These are phyloP conservation scores for Hyla sarda DNA, from an alignment of 2,113 vertebrate genomes.

Conservation along the genomic window DNA sequence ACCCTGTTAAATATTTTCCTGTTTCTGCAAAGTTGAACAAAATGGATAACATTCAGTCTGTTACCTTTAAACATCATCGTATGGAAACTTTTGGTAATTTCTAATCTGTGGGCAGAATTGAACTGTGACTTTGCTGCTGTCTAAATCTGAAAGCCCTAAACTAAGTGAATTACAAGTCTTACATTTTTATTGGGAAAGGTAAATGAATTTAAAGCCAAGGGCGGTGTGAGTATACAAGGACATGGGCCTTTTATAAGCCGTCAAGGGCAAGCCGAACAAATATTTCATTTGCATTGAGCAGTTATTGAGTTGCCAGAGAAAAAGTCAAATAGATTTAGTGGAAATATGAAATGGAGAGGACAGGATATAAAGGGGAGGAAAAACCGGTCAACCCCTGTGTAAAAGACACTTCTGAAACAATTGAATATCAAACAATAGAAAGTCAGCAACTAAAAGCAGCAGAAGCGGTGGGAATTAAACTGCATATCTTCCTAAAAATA, in stretches of 20 bases:
- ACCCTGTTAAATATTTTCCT: no score
- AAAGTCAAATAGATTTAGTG: conserved; percentile 55
- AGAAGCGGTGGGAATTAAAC: conserved; percentile 29
- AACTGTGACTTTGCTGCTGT: neutral
- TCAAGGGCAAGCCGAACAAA: conserved; percentile 49
- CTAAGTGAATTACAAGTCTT: conserved; percentile 39
- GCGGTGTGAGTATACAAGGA: conserved; percentile 40
- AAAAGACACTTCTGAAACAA: neutral
- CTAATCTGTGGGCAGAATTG: neutral
- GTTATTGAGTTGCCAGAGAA: conserved; percentile 35
- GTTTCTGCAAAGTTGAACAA: no score
- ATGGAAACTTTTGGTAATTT: neutral
- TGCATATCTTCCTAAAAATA: conserved; percentile 31
- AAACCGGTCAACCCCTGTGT: conserved; percentile 37
- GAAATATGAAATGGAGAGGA: conserved; percentile 47
- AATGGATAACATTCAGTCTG: neutral
- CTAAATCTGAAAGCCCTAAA: conserved; percentile 23
- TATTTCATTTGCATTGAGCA: conserved; percentile 54
- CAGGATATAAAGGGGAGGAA: conserved; percentile 24
- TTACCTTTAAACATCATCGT: neutral
- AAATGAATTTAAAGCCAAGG: conserved; percentile 52
- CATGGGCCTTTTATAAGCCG: conserved; percentile 27
- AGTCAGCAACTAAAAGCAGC: conserved; percentile 15
- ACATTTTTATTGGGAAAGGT: conserved; percentile 48
- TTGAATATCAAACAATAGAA: neutral